Base-by-base conservation (phyloP, 1,140 invertebrate genomes). In the Aphidius ervi region DNA sequence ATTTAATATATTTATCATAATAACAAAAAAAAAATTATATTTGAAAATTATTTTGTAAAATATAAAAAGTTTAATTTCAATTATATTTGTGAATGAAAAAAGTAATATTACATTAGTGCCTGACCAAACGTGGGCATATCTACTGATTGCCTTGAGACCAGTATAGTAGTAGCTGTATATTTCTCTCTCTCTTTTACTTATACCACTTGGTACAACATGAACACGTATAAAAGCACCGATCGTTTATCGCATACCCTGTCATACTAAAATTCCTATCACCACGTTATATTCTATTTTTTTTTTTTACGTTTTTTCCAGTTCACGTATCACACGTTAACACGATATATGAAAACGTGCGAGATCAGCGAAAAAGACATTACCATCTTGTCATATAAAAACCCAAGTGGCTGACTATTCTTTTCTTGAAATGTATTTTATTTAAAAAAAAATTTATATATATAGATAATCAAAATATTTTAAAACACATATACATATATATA, bases 91-190 rank as follows among this genome's bases (percentile, higher is more conserved):
- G n/a, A 1, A 40, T 1, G 4, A 31, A 31, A 31, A 31, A 10
- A 16, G 40, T 9, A 5, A 5, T 42, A 4, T 20, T 41, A 40
- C n/a, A 54, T 54, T 54, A 54, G 41, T 16, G 39, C 39, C 52
- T 54, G 40, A 54, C 52, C 52, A 42, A 6, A 10, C 52, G 42
- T 40, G 52, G 9, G 16, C 52, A 40, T 54, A 41, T 54, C 39
- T 40, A 54, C 52, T 54, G 52, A 54, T 54, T 54, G 52, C 39
- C 52, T n/a, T 54, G 52, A 54, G 52, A 40, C 42, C 52, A 54
- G 52, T 41, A 9, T 1, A n/a, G 50, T 52, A 39, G 3, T 23
- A 31, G 4, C 23, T 31, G 4, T 31, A 31, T 31, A 3, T 31
- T 31, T 31, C 23, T 31, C 23, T 31, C 4, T 31, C 23, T 31